A percentile compares a stretch with the other conserved stretches of the same genome.
Conservation (phyloP, 2,888 invertebrate genomes). For the Calephelis perditalis region DNA sequence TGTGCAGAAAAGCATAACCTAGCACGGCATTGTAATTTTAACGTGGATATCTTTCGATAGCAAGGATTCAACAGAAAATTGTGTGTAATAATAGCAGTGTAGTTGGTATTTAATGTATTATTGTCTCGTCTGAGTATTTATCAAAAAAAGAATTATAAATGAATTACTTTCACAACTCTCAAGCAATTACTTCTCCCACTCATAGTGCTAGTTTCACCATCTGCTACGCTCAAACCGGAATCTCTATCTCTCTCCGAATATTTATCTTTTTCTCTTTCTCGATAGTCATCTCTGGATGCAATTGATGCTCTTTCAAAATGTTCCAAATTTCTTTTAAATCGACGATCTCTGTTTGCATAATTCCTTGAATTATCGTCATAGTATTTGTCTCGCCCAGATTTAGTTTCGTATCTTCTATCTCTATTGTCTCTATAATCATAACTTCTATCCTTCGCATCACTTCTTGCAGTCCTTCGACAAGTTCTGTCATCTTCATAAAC, state of each 20-base stretch:
- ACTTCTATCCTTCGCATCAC: constrained; percentile 46
- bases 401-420: constrained; percentile 41
- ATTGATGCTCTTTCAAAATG: constrained; percentile 54
- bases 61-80: too few relatives aligned
- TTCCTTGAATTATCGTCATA: constrained; percentile 38
- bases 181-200: constrained; percentile 64
- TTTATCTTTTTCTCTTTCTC: constrained; percentile 44
- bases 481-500: constrained; percentile 45
- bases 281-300: constrained; percentile 56
- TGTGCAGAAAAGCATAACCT: too few relatives aligned
- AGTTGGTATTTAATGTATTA: too few relatives aligned
- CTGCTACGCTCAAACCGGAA: constrained; percentile 63
- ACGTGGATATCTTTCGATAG: too few relatives aligned
- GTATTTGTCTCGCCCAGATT: constrained; percentile 36
- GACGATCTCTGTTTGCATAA: constrained; percentile 39
- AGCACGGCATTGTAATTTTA: too few relatives aligned
- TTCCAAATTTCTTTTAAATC: constrained; percentile 43
- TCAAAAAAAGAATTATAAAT: constrained; percentile 14
- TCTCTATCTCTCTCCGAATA: constrained; percentile 61
- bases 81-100: too few relatives aligned
- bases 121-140: too few relatives aligned
- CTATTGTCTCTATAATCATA: constrained; percentile 37
- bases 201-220: constrained; percentile 58
- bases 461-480: constrained; percentile 45
- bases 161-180: constrained; percentile 56